Percentiles rank a stretch among this genome's conserved stretches.
Evolutionary conservation across 2,113 vertebrate species (phyloP).

Genomic region (Urocitellus parryii): DNA sequence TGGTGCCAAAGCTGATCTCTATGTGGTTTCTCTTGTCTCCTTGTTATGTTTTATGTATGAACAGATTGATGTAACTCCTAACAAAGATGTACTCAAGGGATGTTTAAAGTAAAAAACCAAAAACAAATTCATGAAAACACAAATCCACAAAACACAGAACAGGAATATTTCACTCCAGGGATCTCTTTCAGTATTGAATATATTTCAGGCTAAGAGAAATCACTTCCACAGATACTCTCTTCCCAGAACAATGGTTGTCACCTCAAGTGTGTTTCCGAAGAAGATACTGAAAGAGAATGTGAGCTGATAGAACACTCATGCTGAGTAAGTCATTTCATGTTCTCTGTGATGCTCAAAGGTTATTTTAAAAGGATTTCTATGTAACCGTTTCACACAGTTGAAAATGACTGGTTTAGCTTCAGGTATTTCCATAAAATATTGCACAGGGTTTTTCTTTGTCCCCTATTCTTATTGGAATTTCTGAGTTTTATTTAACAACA

Average conservation of each 20-base stretch:
- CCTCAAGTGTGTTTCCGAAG: background rate
- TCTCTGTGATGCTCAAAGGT: background rate
- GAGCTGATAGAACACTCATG: background rate
- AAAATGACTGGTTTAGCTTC: background rate
- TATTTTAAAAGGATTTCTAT: background rate
- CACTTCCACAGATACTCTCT: background rate
- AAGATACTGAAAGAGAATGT: background rate
- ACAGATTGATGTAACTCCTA: background rate
- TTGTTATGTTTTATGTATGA: background rate
- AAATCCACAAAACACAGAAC: background rate
- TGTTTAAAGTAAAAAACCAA: background rate
- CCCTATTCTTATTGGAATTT: background rate
- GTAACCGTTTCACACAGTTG: background rate
- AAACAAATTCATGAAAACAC: background rate
- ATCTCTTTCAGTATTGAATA: background rate
- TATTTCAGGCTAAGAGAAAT: background rate
- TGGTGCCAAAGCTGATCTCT: background rate
- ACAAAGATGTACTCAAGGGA: background rate
- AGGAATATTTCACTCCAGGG: slow-evolving; percentile 1
- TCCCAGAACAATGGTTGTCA: background rate
- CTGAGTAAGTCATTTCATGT: slow-evolving; percentile 22
- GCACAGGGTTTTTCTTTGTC: background rate
- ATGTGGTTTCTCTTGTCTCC: background rate
- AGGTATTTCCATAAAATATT: background rate
- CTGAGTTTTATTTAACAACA: background rate